phyloP scores from a whole-genome alignment of 2,888 invertebrate species.

The Pycnomerus fuliginosus region DNA sequence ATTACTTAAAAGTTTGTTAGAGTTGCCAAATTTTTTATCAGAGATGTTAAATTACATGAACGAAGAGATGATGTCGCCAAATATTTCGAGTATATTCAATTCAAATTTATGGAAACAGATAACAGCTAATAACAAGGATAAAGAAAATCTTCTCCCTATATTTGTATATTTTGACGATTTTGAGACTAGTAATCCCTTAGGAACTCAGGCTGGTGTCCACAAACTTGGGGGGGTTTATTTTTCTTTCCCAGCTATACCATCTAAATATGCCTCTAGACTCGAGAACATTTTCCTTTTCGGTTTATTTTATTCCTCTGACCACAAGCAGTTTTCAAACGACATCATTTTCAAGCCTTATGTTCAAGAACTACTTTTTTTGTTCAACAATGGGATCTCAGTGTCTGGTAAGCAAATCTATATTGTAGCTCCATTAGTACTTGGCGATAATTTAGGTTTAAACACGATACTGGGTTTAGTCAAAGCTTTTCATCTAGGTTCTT shows the following conservation, averaged over 20 bases:
- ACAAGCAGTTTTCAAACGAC: slow-evolving; percentile 14
- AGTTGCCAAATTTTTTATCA: not conserved
- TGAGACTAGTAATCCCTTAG: slow-evolving; percentile 17
- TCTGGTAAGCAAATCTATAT: not conserved
- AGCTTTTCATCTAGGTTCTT: not conserved
- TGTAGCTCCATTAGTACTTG: not conserved
- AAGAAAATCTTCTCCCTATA: slow-evolving; percentile 27
- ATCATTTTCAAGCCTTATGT: not conserved
- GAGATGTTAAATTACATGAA: not conserved
- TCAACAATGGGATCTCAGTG: not conserved
- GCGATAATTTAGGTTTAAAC: slow-evolving; percentile 2
- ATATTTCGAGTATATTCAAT: not conserved
- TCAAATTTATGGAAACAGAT: not conserved
- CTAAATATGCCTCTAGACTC: slow-evolving; percentile 18
- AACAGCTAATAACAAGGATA: not conserved
- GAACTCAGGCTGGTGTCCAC: slow-evolving; percentile 25
- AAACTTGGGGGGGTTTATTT: slow-evolving; percentile 22
- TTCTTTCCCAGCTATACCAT: slow-evolving; percentile 18
- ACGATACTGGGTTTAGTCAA: not conserved
- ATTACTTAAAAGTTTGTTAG: not conserved
- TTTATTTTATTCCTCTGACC: slow-evolving; percentile 21
- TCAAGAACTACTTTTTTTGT: not conserved
- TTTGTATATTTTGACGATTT: slow-evolving; percentile 19
- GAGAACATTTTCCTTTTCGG: slow-evolving; percentile 25
- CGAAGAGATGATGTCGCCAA: not conserved